Conservation (phyloP, 2,797 vertebrate species). For the Protosalanx chinensis region DNA sequence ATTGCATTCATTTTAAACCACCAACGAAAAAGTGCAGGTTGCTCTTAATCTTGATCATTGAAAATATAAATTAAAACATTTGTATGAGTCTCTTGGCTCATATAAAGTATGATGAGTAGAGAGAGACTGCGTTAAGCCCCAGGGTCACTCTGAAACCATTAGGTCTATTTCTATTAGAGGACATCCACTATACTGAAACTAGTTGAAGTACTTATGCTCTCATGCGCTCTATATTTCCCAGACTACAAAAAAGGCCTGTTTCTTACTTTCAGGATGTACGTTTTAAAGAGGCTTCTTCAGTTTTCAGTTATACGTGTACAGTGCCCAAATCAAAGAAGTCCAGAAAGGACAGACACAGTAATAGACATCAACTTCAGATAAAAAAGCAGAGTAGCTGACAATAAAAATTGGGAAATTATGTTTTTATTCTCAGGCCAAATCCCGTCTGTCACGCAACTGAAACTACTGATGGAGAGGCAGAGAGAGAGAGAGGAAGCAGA, state of each 20-base stretch:
- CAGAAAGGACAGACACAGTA: neutral
- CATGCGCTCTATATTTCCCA: neutral
- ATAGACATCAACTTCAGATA: neutral
- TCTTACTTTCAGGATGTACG: neutral
- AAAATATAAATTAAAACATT: too few relatives aligned
- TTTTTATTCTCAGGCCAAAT: neutral
- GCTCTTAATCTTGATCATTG: neutral
- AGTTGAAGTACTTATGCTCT: neutral
- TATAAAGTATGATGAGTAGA: neutral
- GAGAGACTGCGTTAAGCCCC: slow-evolving; percentile 20
- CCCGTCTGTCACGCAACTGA: neutral
- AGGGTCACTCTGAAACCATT: slow-evolving; percentile 13
- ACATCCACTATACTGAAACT: neutral
- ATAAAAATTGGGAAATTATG: neutral
- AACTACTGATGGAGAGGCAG: neutral
- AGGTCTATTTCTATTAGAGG: slow-evolving; percentile 12
- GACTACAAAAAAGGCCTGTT: neutral
- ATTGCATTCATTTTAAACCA: neutral
- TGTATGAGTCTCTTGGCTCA: slow-evolving; percentile 8
- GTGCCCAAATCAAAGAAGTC: neutral
- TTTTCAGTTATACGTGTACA: too few relatives aligned
- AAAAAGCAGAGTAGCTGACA: neutral
- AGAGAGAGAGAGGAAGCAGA: neutral
- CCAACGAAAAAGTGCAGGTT: neutral
- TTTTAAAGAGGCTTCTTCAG: too few relatives aligned